Conservation (phyloP, 2,797 vertebrate genomes). For the Liasis olivaceus region DNA sequence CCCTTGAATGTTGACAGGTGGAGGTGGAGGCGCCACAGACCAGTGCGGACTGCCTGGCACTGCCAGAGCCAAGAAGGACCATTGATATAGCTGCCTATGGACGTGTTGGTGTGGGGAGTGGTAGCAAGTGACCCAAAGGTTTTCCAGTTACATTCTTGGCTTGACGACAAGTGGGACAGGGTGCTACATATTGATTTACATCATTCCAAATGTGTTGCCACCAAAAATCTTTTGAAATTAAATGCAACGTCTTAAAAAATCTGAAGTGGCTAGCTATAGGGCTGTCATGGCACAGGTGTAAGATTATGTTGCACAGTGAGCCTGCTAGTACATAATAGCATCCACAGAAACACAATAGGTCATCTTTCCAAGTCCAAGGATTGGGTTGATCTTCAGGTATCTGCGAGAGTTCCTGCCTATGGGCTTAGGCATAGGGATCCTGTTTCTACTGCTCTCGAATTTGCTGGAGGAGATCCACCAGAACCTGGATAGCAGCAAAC, state of each 20-base stretch:
- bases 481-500: not conserved
- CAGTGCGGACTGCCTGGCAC: too few species aligned
- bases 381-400: not conserved
- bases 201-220: not conserved
- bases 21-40: too few species aligned
- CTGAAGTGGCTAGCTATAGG: too few species aligned
- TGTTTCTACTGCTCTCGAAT: not conserved
- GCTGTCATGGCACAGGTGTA: not conserved
- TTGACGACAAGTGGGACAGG: not conserved
- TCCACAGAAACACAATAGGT: not conserved
- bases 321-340: not conserved
- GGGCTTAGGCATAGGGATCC: not conserved
- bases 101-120: fast-evolving
- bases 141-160: not conserved
- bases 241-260: not conserved
- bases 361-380: not conserved
- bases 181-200: not conserved
- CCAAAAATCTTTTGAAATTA: not conserved
- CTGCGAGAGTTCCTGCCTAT: not conserved
- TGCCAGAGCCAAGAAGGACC: too few species aligned
- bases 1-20: too few species aligned
- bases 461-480: too few species aligned
- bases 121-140: not conserved
- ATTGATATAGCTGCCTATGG: not conserved
- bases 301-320: not conserved